These are phyloP conservation scores for Matsumurasca onukii DNA, from an alignment of 1,140 invertebrate genomes.

Conservation along the genomic window DNA sequence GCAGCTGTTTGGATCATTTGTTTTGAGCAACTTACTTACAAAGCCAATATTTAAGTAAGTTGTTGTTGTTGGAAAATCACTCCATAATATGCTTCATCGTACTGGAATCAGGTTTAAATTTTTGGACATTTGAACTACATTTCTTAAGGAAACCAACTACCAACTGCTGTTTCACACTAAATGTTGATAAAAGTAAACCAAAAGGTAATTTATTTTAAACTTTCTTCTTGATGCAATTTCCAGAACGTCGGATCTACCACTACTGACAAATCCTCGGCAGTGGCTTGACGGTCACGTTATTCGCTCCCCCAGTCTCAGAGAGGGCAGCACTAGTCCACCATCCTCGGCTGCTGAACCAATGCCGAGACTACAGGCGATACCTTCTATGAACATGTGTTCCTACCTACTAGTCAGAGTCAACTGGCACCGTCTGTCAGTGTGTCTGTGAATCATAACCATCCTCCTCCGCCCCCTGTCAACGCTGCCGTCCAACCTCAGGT, in stretches of 20 bases:
- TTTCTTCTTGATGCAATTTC: too few relatives aligned
- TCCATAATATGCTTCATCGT: too few relatives aligned
- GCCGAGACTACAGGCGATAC: conserved; percentile 9
- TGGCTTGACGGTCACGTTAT: conserved; percentile 5
- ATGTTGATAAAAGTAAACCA: too few relatives aligned
- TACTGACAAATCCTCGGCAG: conserved; percentile 20
- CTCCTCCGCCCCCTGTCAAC: conserved; percentile 1
- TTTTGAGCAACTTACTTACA: too few relatives aligned
- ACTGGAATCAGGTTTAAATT: too few relatives aligned
- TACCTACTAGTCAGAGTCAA: conserved; percentile 26
- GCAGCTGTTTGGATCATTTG: too few relatives aligned
- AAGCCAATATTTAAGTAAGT: too few relatives aligned
- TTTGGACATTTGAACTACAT: too few relatives aligned
- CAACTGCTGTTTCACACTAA: too few relatives aligned
- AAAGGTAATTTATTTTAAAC: too few relatives aligned
- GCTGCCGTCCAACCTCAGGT: conserved; percentile 19
- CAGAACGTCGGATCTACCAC: conserved; percentile 14
- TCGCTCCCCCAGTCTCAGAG: neutral
- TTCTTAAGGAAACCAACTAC: too few relatives aligned
- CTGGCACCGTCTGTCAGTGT: neutral
- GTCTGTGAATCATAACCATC: neutral
- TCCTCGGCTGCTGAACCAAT: neutral
- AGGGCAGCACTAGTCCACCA: neutral
- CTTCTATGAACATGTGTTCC: conserved; percentile 39
- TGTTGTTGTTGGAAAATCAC: too few relatives aligned